phyloP scores from a whole-genome alignment of 2,888 invertebrate species.

The Hydraecia micacea region DNA sequence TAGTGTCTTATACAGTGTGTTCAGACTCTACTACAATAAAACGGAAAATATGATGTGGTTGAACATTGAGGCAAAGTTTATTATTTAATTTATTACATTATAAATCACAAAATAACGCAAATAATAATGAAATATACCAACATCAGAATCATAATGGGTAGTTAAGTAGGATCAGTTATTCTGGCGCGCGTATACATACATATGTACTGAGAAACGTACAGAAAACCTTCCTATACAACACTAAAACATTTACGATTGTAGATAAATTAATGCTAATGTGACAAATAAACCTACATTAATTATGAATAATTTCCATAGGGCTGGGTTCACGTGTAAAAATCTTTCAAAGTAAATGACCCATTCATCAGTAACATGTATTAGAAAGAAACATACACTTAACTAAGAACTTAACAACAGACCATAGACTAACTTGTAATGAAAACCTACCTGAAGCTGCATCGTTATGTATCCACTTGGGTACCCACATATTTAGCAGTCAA shows the following conservation, averaged over 20 bases:
- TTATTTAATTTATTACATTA: constrained; percentile 21
- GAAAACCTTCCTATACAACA: constrained; percentile 73
- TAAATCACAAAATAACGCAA: constrained; percentile 16
- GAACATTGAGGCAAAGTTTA: constrained; percentile 4
- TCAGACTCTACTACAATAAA: constrained; percentile 13
- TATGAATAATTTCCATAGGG: constrained; percentile 56
- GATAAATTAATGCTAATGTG: constrained; percentile 81
- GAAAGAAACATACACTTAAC: not conserved
- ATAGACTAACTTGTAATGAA: not conserved
- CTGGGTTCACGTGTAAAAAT: constrained; percentile 10
- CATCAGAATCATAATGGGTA: constrained; percentile 6
- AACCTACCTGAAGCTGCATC: not conserved
- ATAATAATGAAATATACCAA: constrained; percentile 13
- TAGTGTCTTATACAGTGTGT: constrained; percentile 5
- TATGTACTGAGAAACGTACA: constrained; percentile 22
- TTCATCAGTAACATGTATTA: not conserved
- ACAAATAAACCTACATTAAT: constrained; percentile 77
- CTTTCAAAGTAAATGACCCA: not conserved
- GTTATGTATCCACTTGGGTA: not conserved
- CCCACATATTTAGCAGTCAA: not conserved
- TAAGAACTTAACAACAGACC: constrained; percentile 4
- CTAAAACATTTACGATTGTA: constrained; percentile 83
- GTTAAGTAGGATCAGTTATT: constrained; percentile 19
- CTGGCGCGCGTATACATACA: not conserved
- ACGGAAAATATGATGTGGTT: not conserved